These are phyloP conservation scores for Neoarius graeffei DNA, from an alignment of 2,113 vertebrate genomes.

Conservation along the genomic window DNA sequence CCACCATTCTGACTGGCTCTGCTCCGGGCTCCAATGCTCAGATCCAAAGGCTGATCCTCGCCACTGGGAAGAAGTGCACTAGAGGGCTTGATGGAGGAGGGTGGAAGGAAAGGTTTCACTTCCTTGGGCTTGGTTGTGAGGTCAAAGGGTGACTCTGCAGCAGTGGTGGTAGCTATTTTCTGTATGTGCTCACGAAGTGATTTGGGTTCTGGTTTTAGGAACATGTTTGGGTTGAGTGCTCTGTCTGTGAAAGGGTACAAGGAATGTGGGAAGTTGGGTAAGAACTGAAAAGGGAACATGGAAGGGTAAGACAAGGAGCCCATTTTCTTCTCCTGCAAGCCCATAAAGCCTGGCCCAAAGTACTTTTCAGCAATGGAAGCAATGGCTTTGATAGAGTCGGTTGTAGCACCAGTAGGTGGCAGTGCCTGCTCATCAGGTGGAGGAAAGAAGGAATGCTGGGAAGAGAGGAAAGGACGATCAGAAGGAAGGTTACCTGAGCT, in stretches of 20 bases:
- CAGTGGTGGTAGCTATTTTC: slow-evolving; percentile 75
- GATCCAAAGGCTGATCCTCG: slow-evolving; percentile 95
- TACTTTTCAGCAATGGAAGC: slow-evolving; percentile 98
- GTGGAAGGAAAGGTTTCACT: slow-evolving; percentile 73
- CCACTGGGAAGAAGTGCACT: slow-evolving; percentile 63
- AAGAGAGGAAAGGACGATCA: slow-evolving; percentile 84
- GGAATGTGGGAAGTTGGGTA: slow-evolving; percentile 93
- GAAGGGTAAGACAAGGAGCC: slow-evolving; percentile 91
- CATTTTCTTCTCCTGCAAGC: slow-evolving; percentile 96
- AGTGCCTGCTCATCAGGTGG: slow-evolving; percentile 93
- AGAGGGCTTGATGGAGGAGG: slow-evolving; percentile 70
- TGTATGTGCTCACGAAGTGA: slow-evolving; percentile 88
- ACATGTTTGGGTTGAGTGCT: slow-evolving; percentile 85
- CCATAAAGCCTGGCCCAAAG: slow-evolving; percentile 95
- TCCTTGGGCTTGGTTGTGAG: slow-evolving; percentile 97
- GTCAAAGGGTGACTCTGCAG: slow-evolving; percentile 89
- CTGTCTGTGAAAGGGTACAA: slow-evolving; percentile 92
- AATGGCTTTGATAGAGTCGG: slow-evolving; percentile 98
- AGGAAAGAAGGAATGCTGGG: slow-evolving; percentile 94
- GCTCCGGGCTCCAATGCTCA: slow-evolving; percentile 90
- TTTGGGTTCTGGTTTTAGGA: slow-evolving; percentile 95
- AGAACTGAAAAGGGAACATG: slow-evolving; percentile 95
- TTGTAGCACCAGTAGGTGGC: slow-evolving; percentile 79
- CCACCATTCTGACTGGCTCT: slow-evolving; percentile 85
- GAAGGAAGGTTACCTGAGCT: slow-evolving; percentile 72